phyloP scores from a whole-genome alignment of 2,888 invertebrate genomes.

The Phorcus lineatus region DNA sequence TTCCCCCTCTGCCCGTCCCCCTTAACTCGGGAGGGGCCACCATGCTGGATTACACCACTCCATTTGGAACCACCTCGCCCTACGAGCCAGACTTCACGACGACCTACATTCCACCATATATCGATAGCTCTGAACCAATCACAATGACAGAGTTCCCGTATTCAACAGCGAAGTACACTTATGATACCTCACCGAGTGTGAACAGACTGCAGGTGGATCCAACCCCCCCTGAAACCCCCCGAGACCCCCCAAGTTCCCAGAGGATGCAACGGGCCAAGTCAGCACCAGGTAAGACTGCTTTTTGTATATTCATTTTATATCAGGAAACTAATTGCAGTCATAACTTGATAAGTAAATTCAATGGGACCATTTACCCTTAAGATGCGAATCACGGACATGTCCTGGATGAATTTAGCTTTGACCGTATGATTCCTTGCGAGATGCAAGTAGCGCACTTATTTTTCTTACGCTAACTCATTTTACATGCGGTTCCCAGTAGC shows the following conservation, averaged over 20 bases:
- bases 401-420: too few species aligned
- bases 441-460: too few species aligned
- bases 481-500: too few species aligned
- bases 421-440: too few species aligned
- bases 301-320: background rate
- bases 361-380: too few species aligned
- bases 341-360: too few species aligned
- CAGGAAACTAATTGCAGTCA: too few species aligned
- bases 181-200: slow-evolving; percentile 57
- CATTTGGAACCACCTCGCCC: background rate
- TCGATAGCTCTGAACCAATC: slow-evolving; percentile 7
- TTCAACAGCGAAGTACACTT: slow-evolving; percentile 43
- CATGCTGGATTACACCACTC: background rate
- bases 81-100: slow-evolving; percentile 8
- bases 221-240: slow-evolving; percentile 46
- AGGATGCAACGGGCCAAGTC: slow-evolving; percentile 47
- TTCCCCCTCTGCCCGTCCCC: background rate
- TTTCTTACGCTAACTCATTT: too few species aligned
- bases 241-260: slow-evolving; percentile 36
- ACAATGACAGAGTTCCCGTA: background rate
- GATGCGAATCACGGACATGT: too few species aligned
- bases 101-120: background rate
- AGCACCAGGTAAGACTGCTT: slow-evolving; percentile 54
- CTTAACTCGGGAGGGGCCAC: background rate
- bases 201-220: slow-evolving; percentile 55